A percentile compares a stretch with the other conserved stretches of the same genome.
Conservation (phyloP, 1,140 invertebrate species). For the Stegodyphus dumicola region DNA sequence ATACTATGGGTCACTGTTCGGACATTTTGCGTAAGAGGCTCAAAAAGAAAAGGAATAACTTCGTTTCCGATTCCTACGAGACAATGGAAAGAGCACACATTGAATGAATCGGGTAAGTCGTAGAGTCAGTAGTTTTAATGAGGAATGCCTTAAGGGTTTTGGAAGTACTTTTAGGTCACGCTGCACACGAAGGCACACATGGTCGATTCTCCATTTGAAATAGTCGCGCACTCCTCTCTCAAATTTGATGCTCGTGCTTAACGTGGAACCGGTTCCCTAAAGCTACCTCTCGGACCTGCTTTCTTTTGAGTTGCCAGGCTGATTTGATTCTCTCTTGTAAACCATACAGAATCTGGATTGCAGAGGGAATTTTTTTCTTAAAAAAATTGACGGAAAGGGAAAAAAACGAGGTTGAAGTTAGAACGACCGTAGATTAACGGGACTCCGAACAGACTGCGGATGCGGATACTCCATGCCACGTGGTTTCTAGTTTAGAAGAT, state of each 20-base stretch:
- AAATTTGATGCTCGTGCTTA: background rate
- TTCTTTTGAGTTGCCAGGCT: background rate
- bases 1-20: too few relatives aligned
- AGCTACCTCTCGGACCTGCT: constrained; percentile 14
- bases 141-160: constrained; percentile 20
- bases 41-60: too few relatives aligned
- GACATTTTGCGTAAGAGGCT: too few relatives aligned
- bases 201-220: constrained; percentile 31
- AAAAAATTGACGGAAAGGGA: constrained; percentile 1
- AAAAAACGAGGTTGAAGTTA: constrained; percentile 13
- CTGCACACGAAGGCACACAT: constrained; percentile 10
- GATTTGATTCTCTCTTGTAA: constrained; percentile 17
- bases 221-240: constrained; percentile 5
- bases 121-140: constrained; percentile 5
- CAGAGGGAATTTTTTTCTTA: constrained; percentile 19
- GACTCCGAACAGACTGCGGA: constrained; percentile 6
- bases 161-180: constrained; percentile 29
- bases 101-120: background rate
- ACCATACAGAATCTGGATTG: constrained; percentile 17
- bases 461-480: background rate
- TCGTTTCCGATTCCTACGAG: too few relatives aligned
- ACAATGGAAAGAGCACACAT: background rate
- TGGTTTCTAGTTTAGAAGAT: background rate
- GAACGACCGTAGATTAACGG: constrained; percentile 12
- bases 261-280: constrained; percentile 18